Evolutionary conservation across 2,888 invertebrate species (phyloP).

Genomic region (Andrena bucephala): DNA sequence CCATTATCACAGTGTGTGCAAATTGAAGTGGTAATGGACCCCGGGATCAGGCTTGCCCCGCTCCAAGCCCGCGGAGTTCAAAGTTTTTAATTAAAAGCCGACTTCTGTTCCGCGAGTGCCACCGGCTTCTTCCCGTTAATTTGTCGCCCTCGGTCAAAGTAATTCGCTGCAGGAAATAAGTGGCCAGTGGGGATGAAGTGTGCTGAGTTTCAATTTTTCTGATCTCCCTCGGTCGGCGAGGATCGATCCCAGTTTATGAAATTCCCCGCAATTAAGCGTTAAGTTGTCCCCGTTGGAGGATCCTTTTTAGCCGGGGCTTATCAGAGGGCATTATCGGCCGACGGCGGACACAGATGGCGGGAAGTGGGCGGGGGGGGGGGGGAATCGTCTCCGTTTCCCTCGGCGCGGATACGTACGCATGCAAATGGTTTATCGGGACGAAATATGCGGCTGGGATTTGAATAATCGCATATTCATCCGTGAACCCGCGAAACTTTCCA

Average conservation of each 20-base stretch:
- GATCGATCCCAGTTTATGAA: constrained; percentile 25
- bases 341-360: not conserved
- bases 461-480: constrained; percentile 60
- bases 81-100: constrained; percentile 19
- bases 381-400: constrained; percentile 32
- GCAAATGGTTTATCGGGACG: constrained; percentile 41
- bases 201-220: constrained; percentile 2
- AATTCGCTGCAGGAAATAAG: not conserved
- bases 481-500: constrained; percentile 32
- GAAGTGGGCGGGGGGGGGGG: not conserved
- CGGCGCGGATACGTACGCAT: constrained; percentile 7
- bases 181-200: not conserved
- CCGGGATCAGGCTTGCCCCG: not conserved
- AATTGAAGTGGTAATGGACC: not conserved
- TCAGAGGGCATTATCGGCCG: constrained; percentile 15
- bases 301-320: constrained; percentile 1
- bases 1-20: not conserved
- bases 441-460: constrained; percentile 45
- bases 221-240: not conserved
- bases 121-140: no score
- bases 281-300: not conserved
- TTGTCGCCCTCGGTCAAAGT: not conserved
- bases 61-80: not conserved
- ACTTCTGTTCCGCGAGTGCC: not conserved
- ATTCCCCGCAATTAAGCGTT: constrained; percentile 10